phyloP scores from a whole-genome alignment of 2,888 invertebrate genomes.

The Holacanthella duospinosa region DNA sequence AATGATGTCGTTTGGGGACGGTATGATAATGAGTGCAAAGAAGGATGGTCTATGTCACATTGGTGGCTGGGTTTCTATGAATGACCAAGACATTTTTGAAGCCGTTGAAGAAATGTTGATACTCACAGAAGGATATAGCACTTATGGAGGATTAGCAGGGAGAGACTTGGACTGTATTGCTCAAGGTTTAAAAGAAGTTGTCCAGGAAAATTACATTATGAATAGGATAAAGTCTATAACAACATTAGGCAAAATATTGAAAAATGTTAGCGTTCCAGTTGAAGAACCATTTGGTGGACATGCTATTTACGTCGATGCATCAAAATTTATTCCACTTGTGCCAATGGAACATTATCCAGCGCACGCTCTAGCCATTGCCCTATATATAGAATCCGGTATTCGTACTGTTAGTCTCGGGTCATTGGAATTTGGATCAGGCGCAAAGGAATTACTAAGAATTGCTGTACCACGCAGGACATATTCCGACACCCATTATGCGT shows the following conservation, averaged over 20 bases:
- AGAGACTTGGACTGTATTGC: neutral
- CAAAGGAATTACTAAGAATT: neutral
- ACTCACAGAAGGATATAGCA: neutral
- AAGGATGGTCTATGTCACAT: neutral
- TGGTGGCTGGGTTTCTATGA: neutral
- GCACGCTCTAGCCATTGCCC: neutral
- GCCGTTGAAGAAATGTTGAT: neutral
- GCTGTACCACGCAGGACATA: neutral
- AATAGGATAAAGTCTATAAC: neutral
- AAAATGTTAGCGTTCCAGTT: neutral
- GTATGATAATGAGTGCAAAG: neutral
- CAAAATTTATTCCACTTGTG: neutral
- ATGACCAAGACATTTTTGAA: neutral
- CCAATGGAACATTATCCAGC: neutral
- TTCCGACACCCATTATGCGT: neutral
- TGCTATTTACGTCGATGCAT: neutral
- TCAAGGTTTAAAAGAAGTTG: neutral
- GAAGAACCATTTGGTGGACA: neutral
- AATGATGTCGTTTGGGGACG: neutral
- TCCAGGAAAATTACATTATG: neutral
- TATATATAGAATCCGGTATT: neutral
- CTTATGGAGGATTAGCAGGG: neutral
- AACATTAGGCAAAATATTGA: neutral
- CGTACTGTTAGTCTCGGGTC: neutral
- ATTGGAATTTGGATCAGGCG: neutral